These are phyloP conservation scores for Pelecanoides urinatrix DNA, from an alignment of 2,113 vertebrate genomes.

Conservation along the genomic window DNA sequence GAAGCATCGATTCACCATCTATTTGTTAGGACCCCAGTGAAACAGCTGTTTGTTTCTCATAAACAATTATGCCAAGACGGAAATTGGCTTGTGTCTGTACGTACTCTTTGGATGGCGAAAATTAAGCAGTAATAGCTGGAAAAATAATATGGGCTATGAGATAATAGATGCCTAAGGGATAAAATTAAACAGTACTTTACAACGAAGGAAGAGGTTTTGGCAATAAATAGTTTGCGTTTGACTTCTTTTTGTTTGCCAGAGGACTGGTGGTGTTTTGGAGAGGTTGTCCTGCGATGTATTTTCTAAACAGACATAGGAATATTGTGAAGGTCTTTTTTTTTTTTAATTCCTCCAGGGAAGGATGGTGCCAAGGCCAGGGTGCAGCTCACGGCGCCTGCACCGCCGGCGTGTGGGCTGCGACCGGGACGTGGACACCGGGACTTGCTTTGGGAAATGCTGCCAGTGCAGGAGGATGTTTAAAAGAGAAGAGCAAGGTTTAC, in stretches of 20 bases:
- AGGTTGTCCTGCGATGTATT: neutral
- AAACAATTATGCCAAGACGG: constrained; percentile 30
- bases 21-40: constrained; percentile 18
- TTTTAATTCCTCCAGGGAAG: neutral
- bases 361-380: neutral
- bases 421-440: neutral
- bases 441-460: neutral
- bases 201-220: constrained; percentile 43
- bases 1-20: neutral
- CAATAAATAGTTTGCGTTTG: constrained; percentile 37
- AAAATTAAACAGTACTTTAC: constrained; percentile 53
- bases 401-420: accelerated
- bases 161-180: constrained; percentile 60
- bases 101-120: constrained; percentile 8
- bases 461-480: neutral
- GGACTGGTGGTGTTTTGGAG: neutral
- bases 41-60: constrained; percentile 59
- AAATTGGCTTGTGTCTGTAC: constrained; percentile 36
- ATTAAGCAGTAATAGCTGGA: constrained; percentile 48
- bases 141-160: constrained; percentile 55
- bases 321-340: neutral
- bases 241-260: constrained; percentile 25
- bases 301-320: neutral
- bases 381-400: neutral
- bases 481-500: neutral